Base-by-base conservation (phyloP, 2,113 vertebrate species). In the Cyanistes caeruleus region DNA sequence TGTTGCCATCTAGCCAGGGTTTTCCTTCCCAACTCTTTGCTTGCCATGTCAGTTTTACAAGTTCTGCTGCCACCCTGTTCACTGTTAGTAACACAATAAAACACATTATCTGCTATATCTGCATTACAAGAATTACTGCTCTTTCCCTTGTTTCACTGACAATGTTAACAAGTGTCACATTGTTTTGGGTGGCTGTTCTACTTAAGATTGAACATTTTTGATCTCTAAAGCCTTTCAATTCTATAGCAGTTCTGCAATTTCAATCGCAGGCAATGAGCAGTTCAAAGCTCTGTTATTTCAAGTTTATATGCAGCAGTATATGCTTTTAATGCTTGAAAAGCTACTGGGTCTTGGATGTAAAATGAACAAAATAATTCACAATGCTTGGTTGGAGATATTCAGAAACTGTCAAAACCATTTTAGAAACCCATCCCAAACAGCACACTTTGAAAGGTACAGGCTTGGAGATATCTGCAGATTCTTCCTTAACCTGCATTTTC, bases 321-420 rank as follows among this genome's bases (percentile, higher is more conserved):
- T 91, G 81, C 74, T 96, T 96, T 92, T 94, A 91, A 73, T 90
- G 60, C 67, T 86, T 79, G 93, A 94, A 95, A 96, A 95, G 68
- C 49, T 52, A 24, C 81, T 51, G 90, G 91, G 67, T 92, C 88
- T 96, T 94, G 97, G 84, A 95, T 92, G 95, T 81, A 88, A 96
- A 97, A 96, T 93, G 95, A 89, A 80, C 52, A 95, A 74, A 97
- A 93, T 97, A 96, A 97, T 93, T 97, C 95, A 93, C 74, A 95
- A 19, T 80, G 59, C 59, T 90, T 56, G 25, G 58, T 72, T 96
- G 86, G 77, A 84, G 82, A 86, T 91, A 92, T 94, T 97, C 91
- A 89, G 77, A 94, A 96, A 96, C 93, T 87, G 79, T 95, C 75
- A 91, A 87, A 97, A 72, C 59, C 89, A 81, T 77, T 88, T 95